These are phyloP conservation scores for Varroa destructor DNA, from an alignment of 1,140 invertebrate genomes.

Conservation along the genomic window DNA sequence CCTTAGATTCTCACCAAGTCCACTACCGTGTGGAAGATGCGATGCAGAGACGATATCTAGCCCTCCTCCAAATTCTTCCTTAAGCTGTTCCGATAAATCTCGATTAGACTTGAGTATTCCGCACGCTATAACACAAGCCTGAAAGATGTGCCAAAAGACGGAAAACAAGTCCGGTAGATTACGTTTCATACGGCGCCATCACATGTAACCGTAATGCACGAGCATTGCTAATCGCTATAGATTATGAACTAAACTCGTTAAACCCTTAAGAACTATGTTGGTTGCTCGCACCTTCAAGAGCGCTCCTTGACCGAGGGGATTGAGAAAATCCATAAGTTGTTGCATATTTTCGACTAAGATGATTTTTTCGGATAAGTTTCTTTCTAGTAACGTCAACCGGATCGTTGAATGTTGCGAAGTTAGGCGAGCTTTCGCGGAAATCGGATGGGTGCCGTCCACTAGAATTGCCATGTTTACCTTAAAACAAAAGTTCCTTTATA, in stretches of 20 bases:
- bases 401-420: background rate
- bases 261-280: slow-evolving; percentile 37
- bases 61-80: slow-evolving; percentile 40
- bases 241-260: too few relatives aligned
- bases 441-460: slow-evolving; percentile 38
- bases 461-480: slow-evolving; percentile 34
- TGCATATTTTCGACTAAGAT: background rate
- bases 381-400: slow-evolving; percentile 39
- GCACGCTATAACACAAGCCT: slow-evolving; percentile 10
- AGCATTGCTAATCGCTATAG: too few relatives aligned
- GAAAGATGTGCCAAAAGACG: slow-evolving; percentile 35
- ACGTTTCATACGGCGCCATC: too few relatives aligned
- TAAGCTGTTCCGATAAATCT: slow-evolving; percentile 40
- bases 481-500: background rate
- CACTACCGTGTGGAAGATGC: slow-evolving; percentile 46
- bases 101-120: background rate
- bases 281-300: slow-evolving; percentile 45
- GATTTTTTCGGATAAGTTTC: background rate
- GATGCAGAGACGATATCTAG: slow-evolving; percentile 46
- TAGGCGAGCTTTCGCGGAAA: slow-evolving; percentile 14
- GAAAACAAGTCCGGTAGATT: too few relatives aligned
- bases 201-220: too few relatives aligned
- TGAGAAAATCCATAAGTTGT: slow-evolving; percentile 40
- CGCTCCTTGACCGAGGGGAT: slow-evolving; percentile 44
- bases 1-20: slow-evolving; percentile 32